Base-by-base conservation (phyloP, 1,140 invertebrate genomes). In the Platyura marginata region DNA sequence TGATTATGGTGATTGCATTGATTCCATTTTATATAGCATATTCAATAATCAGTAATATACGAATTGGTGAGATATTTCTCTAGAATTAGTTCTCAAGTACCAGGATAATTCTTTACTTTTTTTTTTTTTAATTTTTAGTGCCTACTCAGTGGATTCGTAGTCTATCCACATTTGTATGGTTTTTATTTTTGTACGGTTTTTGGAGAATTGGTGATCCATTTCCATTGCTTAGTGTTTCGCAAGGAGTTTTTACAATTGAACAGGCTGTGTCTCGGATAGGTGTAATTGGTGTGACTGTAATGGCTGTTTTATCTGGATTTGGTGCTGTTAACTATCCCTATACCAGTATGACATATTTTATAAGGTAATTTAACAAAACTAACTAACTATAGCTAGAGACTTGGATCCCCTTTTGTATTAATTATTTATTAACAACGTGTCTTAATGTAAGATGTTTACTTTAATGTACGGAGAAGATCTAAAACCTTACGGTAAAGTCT, bases 321-420 rank as follows among this genome's bases (percentile, higher is more conserved):
- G 95, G 96, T 79, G 96, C 96, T 49, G 95, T 99, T 9, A 99
- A 98, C 66, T 98, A 95, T 66, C 96, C 96, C 0, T 99, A 99
- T 59, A 94, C 92, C 4, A 98, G 90, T 21, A 98, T 99, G 94
- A 77, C 90, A 39, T 93, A 92, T 59, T 99, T 99, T 65, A 93
- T 97, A 68, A 80, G 88, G 77, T 87, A 70, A 47, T 39, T 16
- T n/a, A n/a, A n/a, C n/a, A n/a, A n/a, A n/a, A n/a, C n/a, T 42
- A 37, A n/a, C n/a, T n/a, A n/a, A n/a, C n/a, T n/a, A n/a, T n/a
- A n/a, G n/a, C n/a, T n/a, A n/a, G n/a, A n/a, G n/a, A n/a, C n/a
- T n/a, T n/a, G n/a, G n/a, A n/a, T n/a, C n/a, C n/a, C n/a, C n/a
- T n/a, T n/a, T n/a, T n/a, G n/a, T n/a, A n/a, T n/a, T n/a, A n/a